Conservation (phyloP, 2,113 vertebrate species). For the Carassius carassius region DNA sequence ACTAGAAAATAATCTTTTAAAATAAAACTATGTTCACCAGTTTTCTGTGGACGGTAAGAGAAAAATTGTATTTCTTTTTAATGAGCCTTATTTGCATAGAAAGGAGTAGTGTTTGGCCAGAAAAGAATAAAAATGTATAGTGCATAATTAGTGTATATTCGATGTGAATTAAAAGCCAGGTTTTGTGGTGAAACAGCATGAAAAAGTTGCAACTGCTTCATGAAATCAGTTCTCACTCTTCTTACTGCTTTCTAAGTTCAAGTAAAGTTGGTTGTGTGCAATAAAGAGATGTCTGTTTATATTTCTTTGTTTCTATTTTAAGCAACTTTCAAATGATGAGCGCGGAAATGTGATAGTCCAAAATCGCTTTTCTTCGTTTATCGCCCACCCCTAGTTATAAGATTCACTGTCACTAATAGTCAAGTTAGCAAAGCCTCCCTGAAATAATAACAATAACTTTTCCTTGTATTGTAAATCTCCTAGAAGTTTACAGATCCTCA, state of each 20-base stretch:
- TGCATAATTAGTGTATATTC: neutral
- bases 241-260: neutral
- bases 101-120: neutral
- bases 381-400: neutral
- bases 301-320: neutral
- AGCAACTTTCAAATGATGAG: neutral
- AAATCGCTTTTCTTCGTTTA: neutral
- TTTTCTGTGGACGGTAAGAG: neutral
- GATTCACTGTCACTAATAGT: neutral
- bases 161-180: neutral
- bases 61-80: neutral
- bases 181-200: neutral
- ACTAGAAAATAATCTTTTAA: neutral
- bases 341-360: neutral
- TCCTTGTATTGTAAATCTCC: neutral
- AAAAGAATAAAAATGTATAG: neutral
- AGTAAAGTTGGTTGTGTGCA: neutral
- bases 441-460: neutral
- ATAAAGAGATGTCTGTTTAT: neutral
- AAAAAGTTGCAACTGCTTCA: neutral
- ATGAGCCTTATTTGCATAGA: neutral
- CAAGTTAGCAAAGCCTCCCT: neutral
- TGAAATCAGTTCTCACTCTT: neutral
- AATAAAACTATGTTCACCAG: neutral
- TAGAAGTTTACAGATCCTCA: constrained; percentile 11